A percentile compares a stretch with the other conserved stretches of the same genome.
These are phyloP conservation scores for Bombus difficillimus DNA, from an alignment of 1,140 invertebrate genomes.

Conservation along the genomic window DNA sequence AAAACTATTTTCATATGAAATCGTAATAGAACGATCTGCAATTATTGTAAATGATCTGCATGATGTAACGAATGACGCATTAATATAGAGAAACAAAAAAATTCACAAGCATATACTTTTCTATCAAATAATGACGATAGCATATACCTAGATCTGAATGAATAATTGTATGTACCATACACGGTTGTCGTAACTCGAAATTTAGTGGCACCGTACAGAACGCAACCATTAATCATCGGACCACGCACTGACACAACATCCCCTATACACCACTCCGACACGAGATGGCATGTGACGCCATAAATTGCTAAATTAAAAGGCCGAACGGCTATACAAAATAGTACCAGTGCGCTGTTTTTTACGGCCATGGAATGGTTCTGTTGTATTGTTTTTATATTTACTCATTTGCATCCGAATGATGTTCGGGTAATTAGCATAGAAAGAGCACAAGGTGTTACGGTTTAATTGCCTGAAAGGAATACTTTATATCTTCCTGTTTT, in stretches of 20 bases:
- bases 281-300: conserved; percentile 43
- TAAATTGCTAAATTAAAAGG: conserved; percentile 53
- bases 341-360: neutral
- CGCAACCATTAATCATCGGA: conserved; percentile 46
- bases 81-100: no score
- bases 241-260: conserved; percentile 45
- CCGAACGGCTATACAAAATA: conserved; percentile 32
- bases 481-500: neutral
- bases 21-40: neutral
- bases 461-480: neutral
- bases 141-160: neutral
- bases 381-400: conserved; percentile 4
- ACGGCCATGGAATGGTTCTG: neutral
- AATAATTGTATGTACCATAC: conserved; percentile 32
- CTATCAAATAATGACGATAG: neutral
- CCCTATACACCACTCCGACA: conserved; percentile 34
- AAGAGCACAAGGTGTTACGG: conserved; percentile 5
- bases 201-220: conserved; percentile 38
- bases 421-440: conserved; percentile 21
- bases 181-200: conserved; percentile 27
- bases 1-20: no score
- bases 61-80: no score
- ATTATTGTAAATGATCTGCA: neutral
- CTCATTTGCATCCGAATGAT: conserved; percentile 26
- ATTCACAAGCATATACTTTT: neutral